Base-by-base conservation (phyloP, 2,797 vertebrate genomes). In the Thalassophryne amazonica region DNA sequence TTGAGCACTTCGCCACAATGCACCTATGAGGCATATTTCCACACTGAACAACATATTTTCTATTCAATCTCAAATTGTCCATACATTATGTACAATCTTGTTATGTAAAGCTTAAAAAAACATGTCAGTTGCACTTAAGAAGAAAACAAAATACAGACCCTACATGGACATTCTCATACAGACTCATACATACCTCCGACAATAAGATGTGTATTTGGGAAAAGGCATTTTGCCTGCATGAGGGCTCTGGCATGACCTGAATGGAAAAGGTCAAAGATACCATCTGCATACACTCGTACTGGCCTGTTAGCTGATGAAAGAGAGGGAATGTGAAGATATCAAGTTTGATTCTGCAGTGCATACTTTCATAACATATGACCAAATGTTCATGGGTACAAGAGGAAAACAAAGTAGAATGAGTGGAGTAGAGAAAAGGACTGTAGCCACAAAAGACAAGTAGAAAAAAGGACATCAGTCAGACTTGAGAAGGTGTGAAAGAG, bases 221-320 rank as follows among this genome's bases (percentile, higher is more conserved):
- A 99, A 64, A 99, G 95, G 65, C 91, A 89, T 87, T 99, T 99
- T 0, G 97, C 97, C 86, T 99, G 97, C 97, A 99, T 98, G 74
- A 99, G 90, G 28, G 97, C 97, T 30, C 97, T 93, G 64, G 97
- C 96, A 8, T 99, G 97, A 69, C 97, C 97, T 4, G 96, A 98
- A 80, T 99, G 97, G 82, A 99, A 98, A 77, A 98, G 90, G 47
- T 99, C 97, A 78, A 98, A 98, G 87, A 99, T 99, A 25, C 97
- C 96, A 54, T 99, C 97, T 0, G 97, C 97, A 15, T 99, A 99
- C 66, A 99, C 97, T 67, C 97, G 89, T 76, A 98, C 96, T 0
- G 97, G 95, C 51, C 96, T 91, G 39, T 95, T 86, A 55, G 67
- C 96, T 99, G 83, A 5, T 40, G 0, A 2, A 15, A 45, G 31